phyloP scores from a whole-genome alignment of 1,140 invertebrate species.

The Sipha flava region DNA sequence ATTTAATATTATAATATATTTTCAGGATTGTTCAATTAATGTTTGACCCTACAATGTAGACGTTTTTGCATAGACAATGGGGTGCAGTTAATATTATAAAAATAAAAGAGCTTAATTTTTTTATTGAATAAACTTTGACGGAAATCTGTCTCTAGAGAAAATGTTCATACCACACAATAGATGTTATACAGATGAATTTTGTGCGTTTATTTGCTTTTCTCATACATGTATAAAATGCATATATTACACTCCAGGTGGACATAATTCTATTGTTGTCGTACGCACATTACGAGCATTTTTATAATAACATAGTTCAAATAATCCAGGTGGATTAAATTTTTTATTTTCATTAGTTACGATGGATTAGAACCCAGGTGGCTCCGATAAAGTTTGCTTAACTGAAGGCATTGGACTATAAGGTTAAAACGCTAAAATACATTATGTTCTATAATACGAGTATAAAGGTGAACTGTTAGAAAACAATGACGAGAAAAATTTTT shows the following conservation, averaged over 20 bases:
- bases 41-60: too few relatives aligned
- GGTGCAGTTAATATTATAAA: too few relatives aligned
- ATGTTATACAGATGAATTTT: neutral
- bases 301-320: constrained; percentile 20
- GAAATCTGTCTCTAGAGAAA: neutral
- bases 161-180: neutral
- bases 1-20: neutral
- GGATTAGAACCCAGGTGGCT: constrained; percentile 1
- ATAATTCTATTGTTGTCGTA: neutral
- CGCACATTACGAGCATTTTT: constrained; percentile 1
- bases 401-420: neutral
- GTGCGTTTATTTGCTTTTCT: neutral
- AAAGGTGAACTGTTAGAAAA: too few relatives aligned
- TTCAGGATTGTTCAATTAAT: too few relatives aligned
- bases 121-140: neutral
- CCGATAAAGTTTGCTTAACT: neutral
- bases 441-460: too few relatives aligned
- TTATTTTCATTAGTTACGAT: neutral
- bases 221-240: constrained; percentile 1
- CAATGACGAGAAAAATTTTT: too few relatives aligned
- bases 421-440: too few relatives aligned
- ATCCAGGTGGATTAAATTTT: constrained; percentile 15
- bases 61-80: too few relatives aligned
- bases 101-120: neutral
- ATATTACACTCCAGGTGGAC: constrained; percentile 20